These are phyloP conservation scores for Leptinotarsa peninsularis DNA, from an alignment of 2,888 invertebrate species.

Conservation along the genomic window DNA sequence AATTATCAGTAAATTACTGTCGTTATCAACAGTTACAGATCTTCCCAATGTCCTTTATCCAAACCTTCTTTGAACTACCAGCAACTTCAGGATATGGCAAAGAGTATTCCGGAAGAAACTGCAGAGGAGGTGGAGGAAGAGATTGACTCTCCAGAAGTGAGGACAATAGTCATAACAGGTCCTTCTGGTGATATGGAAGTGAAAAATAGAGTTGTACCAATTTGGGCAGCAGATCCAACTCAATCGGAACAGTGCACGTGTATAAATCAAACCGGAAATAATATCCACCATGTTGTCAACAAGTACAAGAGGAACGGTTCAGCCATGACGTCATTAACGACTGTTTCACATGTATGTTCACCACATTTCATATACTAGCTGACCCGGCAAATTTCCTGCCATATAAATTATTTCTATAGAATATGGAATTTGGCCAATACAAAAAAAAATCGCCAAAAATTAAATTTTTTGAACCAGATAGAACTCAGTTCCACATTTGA, in stretches of 20 bases:
- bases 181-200: conserved; percentile 58
- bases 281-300: conserved; percentile 59
- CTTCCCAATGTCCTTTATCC: conserved; percentile 58
- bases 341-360: not conserved
- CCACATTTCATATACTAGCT: no score
- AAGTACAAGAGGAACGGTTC: conserved; percentile 39
- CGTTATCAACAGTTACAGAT: conserved; percentile 38
- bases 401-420: no score
- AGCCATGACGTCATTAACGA: conserved; percentile 15
- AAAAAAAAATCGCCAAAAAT: not conserved
- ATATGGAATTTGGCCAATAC: no score
- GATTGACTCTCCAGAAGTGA: conserved; percentile 48
- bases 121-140: conserved; percentile 54
- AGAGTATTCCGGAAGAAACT: conserved; percentile 60
- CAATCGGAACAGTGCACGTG: conserved; percentile 60
- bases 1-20: no score
- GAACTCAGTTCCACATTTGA: not conserved
- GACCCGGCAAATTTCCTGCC: no score
- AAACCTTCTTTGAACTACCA: conserved; percentile 60
- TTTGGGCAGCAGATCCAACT: conserved; percentile 52
- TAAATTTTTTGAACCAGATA: not conserved
- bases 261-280: conserved; percentile 54
- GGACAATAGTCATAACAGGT: conserved; percentile 53
- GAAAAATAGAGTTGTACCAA: conserved; percentile 48
- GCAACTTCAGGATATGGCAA: conserved; percentile 63